phyloP scores from a whole-genome alignment of 2,113 vertebrate genomes.

The Puntigrus tetrazona region DNA sequence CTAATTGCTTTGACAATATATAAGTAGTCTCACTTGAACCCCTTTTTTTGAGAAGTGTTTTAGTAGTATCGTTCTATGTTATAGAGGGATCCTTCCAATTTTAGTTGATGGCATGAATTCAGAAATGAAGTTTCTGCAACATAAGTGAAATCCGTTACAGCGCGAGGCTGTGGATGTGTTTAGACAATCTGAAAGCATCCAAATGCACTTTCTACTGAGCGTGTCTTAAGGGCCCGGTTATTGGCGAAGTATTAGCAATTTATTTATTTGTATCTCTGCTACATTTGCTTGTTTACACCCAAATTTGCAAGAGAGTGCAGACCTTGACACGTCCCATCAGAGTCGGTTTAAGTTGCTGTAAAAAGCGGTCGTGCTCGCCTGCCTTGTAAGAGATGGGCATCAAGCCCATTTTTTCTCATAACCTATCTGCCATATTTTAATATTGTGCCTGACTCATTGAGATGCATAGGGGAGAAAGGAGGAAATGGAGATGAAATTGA shows the following conservation, averaged over 20 bases:
- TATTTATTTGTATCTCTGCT: not conserved
- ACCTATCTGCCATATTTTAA: constrained; percentile 61
- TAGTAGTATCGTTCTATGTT: not conserved
- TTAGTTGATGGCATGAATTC: not conserved
- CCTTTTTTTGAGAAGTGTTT: too few relatives aligned
- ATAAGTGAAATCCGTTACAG: not conserved
- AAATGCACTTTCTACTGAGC: not conserved
- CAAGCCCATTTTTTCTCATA: constrained; percentile 61
- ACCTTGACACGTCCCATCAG: constrained; percentile 17
- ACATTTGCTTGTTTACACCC: not conserved
- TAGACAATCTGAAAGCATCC: not conserved
- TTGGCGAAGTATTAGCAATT: not conserved
- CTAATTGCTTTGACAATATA: too few relatives aligned
- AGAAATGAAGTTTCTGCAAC: not conserved
- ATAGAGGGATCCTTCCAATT: not conserved
- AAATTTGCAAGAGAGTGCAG: not conserved
- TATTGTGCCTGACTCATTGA: constrained; percentile 64
- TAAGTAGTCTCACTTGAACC: too few relatives aligned
- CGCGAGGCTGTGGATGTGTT: not conserved
- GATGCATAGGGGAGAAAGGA: constrained; percentile 65
- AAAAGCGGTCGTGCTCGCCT: not conserved
- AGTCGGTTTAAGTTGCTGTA: constrained; percentile 19
- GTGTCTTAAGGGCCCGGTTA: not conserved
- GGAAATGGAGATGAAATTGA: constrained; percentile 67
- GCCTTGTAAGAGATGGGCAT: constrained; percentile 45